A percentile compares a stretch with the other conserved stretches of the same genome.
These are phyloP conservation scores for Acromyrmex charruanus DNA, from an alignment of 1,140 invertebrate species.

Conservation along the genomic window DNA sequence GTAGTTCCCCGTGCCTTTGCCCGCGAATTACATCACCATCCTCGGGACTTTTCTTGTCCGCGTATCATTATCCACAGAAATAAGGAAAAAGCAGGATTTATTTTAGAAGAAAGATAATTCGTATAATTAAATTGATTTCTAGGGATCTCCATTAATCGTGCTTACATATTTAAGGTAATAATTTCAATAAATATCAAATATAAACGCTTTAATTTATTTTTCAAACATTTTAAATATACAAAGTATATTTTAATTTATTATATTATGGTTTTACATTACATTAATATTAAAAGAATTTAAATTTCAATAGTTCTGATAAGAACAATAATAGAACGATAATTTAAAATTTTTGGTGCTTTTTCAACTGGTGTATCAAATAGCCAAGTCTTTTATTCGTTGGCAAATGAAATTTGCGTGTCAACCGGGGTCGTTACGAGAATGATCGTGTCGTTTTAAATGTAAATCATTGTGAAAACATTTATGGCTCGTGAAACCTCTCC, in stretches of 20 bases:
- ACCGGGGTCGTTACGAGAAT: neutral
- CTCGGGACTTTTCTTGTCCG: slow-evolving; percentile 15
- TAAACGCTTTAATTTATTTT: neutral
- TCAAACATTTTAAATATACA: neutral
- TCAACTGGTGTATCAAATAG: neutral
- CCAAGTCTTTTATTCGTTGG: neutral
- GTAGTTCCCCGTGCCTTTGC: slow-evolving; percentile 49
- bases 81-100: neutral
- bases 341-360: neutral
- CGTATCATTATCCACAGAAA: slow-evolving; percentile 22
- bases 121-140: slow-evolving; percentile 40
- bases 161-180: neutral
- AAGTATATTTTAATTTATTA: neutral
- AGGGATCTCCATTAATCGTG: neutral
- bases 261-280: neutral
- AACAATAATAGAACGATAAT: neutral
- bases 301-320: neutral
- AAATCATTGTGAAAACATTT: slow-evolving; percentile 44
- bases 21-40: slow-evolving; percentile 44
- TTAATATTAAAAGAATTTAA: neutral
- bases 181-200: neutral
- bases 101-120: slow-evolving; percentile 6
- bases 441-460: slow-evolving; percentile 4
- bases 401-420: neutral
- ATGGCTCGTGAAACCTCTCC: neutral